A percentile compares a stretch with the other conserved stretches of the same genome.
These are phyloP conservation scores for Procambarus clarkii DNA, from an alignment of 1,140 invertebrate genomes.

Conservation along the genomic window DNA sequence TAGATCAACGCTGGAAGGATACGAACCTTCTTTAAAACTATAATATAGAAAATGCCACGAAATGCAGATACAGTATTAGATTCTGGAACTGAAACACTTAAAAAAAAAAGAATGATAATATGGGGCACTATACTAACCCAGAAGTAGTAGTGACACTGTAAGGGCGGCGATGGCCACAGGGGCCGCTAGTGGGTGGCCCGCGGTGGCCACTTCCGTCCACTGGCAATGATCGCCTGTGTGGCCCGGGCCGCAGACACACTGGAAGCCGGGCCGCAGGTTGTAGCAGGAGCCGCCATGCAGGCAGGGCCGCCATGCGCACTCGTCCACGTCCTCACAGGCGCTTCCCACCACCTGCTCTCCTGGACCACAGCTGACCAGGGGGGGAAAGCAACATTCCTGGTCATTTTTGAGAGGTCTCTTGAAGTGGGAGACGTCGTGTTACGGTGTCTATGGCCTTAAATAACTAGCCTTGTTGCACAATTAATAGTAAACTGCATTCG, in stretches of 20 bases:
- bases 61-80: background rate
- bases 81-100: too few relatives aligned
- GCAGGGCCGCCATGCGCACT: constrained; percentile 28
- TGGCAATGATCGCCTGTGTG: constrained; percentile 32
- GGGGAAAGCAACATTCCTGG: background rate
- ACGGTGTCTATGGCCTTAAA: too few relatives aligned
- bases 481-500: too few relatives aligned
- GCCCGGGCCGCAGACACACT: constrained; percentile 34
- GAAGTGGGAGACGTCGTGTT: too few relatives aligned
- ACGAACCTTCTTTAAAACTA: too few relatives aligned
- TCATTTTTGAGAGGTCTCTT: too few relatives aligned
- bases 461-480: too few relatives aligned
- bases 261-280: constrained; percentile 31
- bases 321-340: constrained; percentile 37
- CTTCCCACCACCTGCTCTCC: constrained; percentile 17
- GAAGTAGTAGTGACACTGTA: constrained; percentile 13
- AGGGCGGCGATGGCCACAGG: constrained; percentile 18
- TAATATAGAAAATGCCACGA: background rate
- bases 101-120: too few relatives aligned
- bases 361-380: constrained; percentile 16
- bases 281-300: constrained; percentile 32
- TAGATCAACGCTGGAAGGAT: too few relatives aligned
- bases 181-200: constrained; percentile 17
- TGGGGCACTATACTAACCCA: constrained; percentile 1
- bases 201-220: constrained; percentile 15